Evolutionary conservation across 2,888 invertebrate species (phyloP).

Genomic region (Ecdyonurus torrentis): DNA sequence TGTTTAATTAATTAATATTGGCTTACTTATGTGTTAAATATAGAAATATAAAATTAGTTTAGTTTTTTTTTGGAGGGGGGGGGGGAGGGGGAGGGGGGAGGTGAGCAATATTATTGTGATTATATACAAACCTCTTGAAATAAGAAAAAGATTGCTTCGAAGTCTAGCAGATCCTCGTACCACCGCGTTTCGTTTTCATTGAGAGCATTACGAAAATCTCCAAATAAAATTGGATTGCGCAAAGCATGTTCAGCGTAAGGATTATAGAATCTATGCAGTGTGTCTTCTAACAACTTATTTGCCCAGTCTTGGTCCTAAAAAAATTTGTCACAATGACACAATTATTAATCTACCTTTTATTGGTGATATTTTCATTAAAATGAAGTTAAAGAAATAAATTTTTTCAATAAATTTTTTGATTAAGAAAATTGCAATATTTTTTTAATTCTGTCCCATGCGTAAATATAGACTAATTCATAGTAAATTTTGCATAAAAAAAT

Average conservation of each 20-base stretch:
- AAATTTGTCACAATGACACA: no score
- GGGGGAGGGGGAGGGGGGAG: no score
- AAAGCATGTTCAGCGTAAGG: slow-evolving; percentile 43
- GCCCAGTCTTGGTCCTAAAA: slow-evolving; percentile 49
- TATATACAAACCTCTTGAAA: slow-evolving; percentile 55
- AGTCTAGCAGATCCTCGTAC: slow-evolving; percentile 82
- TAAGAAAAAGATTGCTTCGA: slow-evolving; percentile 70
- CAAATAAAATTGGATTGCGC: slow-evolving; percentile 70
- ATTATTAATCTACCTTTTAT: no score
- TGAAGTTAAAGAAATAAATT: slow-evolving; percentile 4
- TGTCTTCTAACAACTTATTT: slow-evolving; percentile 37
- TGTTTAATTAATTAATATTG: slow-evolving; percentile 19
- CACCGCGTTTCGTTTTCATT: slow-evolving; percentile 58
- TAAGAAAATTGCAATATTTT: no score
- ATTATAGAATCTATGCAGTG: slow-evolving; percentile 30
- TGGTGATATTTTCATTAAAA: not conserved
- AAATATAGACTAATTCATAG: not conserved
- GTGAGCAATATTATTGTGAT: no score
- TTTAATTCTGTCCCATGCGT: no score
- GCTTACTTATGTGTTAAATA: no score
- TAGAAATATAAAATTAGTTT: no score
- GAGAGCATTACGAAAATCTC: slow-evolving; percentile 74
- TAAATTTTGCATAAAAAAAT: not conserved
- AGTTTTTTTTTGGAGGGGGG: no score
- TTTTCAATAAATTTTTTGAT: no score